Percentiles rank a stretch among this genome's conserved stretches.
These are phyloP conservation scores for Menidia beryllina DNA, from an alignment of 2,113 vertebrate genomes.

Conservation along the genomic window DNA sequence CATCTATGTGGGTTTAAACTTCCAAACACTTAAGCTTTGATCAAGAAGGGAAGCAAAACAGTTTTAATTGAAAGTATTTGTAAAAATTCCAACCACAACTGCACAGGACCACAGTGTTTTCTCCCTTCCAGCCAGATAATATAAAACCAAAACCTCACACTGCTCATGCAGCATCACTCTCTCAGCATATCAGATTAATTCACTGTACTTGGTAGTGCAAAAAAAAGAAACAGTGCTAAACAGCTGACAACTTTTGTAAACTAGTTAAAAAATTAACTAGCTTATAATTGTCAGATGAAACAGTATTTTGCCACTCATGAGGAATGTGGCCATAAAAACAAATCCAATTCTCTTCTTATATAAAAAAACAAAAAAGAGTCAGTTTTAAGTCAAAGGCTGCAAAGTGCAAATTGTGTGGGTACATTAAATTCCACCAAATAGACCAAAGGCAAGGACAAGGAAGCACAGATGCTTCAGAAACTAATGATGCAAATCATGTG, in stretches of 20 bases:
- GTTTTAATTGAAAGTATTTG: slow-evolving; percentile 65
- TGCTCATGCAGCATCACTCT: background rate
- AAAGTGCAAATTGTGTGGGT: slow-evolving; percentile 18
- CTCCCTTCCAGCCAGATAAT: slow-evolving; percentile 12
- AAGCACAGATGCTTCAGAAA: slow-evolving; percentile 11
- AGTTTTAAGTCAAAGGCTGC: slow-evolving; percentile 8
- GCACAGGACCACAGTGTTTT: slow-evolving; percentile 51
- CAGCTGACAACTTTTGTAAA: background rate
- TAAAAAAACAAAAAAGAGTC: slow-evolving; percentile 14
- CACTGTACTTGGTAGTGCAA: background rate
- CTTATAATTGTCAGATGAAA: background rate
- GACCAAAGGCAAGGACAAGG: background rate
- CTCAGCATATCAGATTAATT: too few relatives aligned
- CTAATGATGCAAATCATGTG: background rate
- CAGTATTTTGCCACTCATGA: background rate
- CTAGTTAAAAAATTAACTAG: too few relatives aligned
- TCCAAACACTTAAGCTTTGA: slow-evolving; percentile 66
- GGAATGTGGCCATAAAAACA: background rate
- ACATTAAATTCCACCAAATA: background rate
- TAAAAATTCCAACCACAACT: slow-evolving; percentile 52
- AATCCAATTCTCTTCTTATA: background rate
- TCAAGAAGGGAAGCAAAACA: slow-evolving; percentile 57
- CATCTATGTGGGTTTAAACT: slow-evolving; percentile 51
- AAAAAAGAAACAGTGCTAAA: background rate
- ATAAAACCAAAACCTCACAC: background rate